Conservation (phyloP, 2,113 vertebrate species). For the Austrofundulus limnaeus region DNA sequence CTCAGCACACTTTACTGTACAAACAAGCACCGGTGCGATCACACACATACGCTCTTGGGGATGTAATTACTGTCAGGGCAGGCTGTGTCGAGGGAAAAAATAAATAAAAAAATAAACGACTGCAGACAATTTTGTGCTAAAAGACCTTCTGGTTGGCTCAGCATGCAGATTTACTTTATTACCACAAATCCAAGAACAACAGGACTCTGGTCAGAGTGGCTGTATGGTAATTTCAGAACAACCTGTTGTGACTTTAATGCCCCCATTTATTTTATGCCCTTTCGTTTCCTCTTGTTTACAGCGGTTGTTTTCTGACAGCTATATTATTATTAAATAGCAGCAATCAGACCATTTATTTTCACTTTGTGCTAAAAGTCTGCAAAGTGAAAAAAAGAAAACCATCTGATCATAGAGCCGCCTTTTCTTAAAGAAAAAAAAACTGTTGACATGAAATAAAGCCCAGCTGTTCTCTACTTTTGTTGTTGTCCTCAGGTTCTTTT, state of each 20-base stretch:
- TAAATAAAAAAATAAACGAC: conserved; percentile 24
- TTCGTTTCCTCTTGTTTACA: conserved; percentile 33
- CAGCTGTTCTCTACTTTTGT: not conserved
- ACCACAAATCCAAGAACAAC: conserved; percentile 26
- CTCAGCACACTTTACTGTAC: conserved; percentile 48
- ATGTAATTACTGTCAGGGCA: conserved; percentile 55
- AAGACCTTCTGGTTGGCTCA: conserved; percentile 35
- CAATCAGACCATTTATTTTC: conserved; percentile 30
- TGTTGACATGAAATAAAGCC: conserved; percentile 1
- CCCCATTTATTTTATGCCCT: conserved; percentile 31
- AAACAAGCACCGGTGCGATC: conserved; percentile 36
- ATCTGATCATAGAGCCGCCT: not conserved
- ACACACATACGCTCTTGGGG: conserved; percentile 21
- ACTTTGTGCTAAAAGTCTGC: conserved; percentile 5
- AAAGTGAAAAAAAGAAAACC: not conserved
- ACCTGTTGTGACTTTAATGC: conserved; percentile 28
- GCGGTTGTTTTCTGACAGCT: conserved; percentile 26
- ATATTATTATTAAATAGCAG: conserved; percentile 31
- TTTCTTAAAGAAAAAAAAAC: too few species aligned
- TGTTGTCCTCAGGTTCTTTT: not conserved
- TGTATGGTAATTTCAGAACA: conserved; percentile 20
- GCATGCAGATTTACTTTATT: conserved; percentile 29
- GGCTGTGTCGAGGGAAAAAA: conserved; percentile 26
- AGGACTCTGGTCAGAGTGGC: conserved; percentile 15
- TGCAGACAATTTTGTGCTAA: conserved; percentile 35